phyloP scores from a whole-genome alignment of 2,888 invertebrate genomes.

The Pedicia rivosa region DNA sequence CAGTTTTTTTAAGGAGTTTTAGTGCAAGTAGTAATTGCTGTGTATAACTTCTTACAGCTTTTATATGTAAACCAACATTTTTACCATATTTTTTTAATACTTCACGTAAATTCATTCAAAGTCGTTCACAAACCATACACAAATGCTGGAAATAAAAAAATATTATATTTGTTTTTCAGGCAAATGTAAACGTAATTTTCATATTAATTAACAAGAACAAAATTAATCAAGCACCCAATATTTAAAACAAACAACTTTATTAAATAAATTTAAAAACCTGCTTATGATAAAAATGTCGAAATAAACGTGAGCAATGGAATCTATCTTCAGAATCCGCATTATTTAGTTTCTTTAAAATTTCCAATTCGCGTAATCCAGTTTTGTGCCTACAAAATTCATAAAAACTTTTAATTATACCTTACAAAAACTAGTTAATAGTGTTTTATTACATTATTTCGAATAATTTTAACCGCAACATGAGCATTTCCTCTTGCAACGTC shows the following conservation, averaged over 20 bases:
- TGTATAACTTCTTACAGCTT: slow-evolving; percentile 94
- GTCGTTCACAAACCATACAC: slow-evolving; percentile 95
- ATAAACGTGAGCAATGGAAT: slow-evolving; percentile 89
- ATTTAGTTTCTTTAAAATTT: slow-evolving; percentile 85
- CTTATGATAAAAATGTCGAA: slow-evolving; percentile 93
- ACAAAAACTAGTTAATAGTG: no score
- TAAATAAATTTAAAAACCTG: slow-evolving; percentile 24
- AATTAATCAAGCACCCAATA: no score
- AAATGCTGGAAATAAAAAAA: slow-evolving; percentile 47
- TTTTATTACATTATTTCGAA: slow-evolving; percentile 97
- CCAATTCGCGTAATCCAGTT: slow-evolving; percentile 91
- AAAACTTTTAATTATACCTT: no score
- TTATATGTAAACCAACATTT: slow-evolving; percentile 91
- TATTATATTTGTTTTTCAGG: not conserved
- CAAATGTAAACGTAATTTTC: no score
- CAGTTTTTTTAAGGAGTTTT: slow-evolving; percentile 85
- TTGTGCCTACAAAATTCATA: slow-evolving; percentile 92
- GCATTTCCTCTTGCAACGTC: slow-evolving; percentile 74
- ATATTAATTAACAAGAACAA: no score
- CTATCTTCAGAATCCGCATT: slow-evolving; percentile 96
- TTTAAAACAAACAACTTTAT: not conserved
- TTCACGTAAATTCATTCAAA: slow-evolving; percentile 86
- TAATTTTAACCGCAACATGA: slow-evolving; percentile 96
- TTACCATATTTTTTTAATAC: slow-evolving; percentile 97
- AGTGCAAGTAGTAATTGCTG: slow-evolving; percentile 90